Base-by-base conservation (phyloP, 2,113 vertebrate genomes). In the Chauna torquata region DNA sequence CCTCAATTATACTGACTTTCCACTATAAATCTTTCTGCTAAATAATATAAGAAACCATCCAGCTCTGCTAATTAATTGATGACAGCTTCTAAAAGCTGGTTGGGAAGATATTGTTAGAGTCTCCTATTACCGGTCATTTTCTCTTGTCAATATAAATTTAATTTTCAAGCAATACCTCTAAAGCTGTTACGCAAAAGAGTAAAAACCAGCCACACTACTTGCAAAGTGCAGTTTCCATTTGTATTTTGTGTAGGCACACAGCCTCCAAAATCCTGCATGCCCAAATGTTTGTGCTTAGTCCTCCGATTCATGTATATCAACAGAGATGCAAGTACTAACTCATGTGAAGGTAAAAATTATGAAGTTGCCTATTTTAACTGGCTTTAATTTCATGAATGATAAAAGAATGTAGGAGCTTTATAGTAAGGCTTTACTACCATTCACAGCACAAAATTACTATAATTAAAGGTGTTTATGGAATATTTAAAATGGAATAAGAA, bases 151-250 rank as follows among this genome's bases (percentile, higher is more conserved):
- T 78, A 87, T 59, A 77, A 96, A 96, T 92, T 71, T 91, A 92
- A 94, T 97, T 96, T 97, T 72, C 52, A 95, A 91, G 71, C 77
- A 96, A 72, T 94, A 82, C 44, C 74, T 93, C 86, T 95, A 83
- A 95, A 86, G 89, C 34, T 71, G 27, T 70, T 87, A 79, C 34
- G 78, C 6, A 7, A 88, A 92, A 80, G 32, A 40, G 34, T 58
- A 86, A 82, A 92, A 40, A 18, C 36, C 69, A 92, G 22, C 27
- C 2, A 4, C 8, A 36, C 24, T 36, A 49, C 11, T n/a, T 44
- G 55, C 25, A 65, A 82, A 79, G 15, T 2, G 40, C 14, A 40
- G 38, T 75, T 93, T 58, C 6, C 1, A 66, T 42, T 65, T 82
- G 10, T 45, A 61, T 54, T 86, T 87, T 72, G 34, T 61, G 42